These are phyloP conservation scores for Danaus plexippus DNA, from an alignment of 1,140 invertebrate genomes.

Conservation along the genomic window DNA sequence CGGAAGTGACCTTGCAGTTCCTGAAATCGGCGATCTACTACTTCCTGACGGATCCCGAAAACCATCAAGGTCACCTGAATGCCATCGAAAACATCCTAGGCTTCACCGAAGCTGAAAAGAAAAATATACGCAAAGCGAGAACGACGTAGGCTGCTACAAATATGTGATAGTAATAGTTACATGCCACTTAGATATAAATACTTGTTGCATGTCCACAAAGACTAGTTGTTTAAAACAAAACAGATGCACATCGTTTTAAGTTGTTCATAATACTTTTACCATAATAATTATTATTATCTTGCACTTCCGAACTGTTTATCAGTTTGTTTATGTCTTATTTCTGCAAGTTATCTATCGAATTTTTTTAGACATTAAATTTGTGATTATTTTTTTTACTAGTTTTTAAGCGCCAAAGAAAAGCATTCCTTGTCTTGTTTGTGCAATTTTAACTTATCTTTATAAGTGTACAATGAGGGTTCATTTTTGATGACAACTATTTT, in stretches of 20 bases:
- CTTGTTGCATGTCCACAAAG: conserved; percentile 42
- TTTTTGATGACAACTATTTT: conserved; percentile 27
- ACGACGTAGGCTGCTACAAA: conserved; percentile 55
- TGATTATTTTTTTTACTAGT: conserved; percentile 52
- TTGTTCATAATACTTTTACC: not conserved
- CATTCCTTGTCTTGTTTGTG: conserved; percentile 50
- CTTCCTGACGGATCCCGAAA: conserved; percentile 89
- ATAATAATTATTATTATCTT: no score
- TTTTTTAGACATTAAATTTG: conserved; percentile 47
- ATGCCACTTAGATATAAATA: conserved; percentile 45
- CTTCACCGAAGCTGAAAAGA: conserved; percentile 82
- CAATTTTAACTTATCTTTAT: conserved; percentile 53
- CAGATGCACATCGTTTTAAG: conserved; percentile 34
- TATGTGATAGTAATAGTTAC: conserved; percentile 45
- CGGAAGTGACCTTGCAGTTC: conserved; percentile 89
- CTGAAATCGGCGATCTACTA: conserved; percentile 92
- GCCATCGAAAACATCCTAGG: conserved; percentile 90
- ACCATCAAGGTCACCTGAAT: conserved; percentile 85
- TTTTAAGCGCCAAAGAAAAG: conserved; percentile 61
- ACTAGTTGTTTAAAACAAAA: conserved; percentile 24
- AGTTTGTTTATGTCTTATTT: conserved; percentile 17
- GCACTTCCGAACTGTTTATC: no score
- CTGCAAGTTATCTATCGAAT: conserved; percentile 38
- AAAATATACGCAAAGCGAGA: conserved; percentile 80
- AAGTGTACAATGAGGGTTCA: conserved; percentile 36